phyloP scores from a whole-genome alignment of 2,797 vertebrate species.

The Channallabes apus region DNA sequence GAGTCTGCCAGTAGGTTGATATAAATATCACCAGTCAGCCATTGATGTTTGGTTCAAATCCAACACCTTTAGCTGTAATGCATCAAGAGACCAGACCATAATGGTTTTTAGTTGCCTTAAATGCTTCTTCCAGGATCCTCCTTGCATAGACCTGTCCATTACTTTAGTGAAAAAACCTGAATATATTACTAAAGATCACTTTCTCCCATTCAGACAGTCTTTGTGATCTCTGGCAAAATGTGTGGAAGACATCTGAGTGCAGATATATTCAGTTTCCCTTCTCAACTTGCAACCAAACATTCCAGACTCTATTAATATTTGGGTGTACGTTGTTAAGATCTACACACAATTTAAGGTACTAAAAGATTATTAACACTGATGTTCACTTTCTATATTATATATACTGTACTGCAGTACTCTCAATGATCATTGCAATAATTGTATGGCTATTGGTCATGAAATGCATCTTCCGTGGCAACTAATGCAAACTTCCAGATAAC shows the following conservation, averaged over 20 bases:
- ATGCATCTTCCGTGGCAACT: neutral
- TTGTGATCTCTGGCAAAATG: conserved; percentile 9
- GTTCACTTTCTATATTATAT: neutral
- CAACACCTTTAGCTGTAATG: neutral
- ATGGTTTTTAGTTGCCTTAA: neutral
- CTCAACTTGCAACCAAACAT: neutral
- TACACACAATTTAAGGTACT: neutral
- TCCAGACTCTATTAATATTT: neutral
- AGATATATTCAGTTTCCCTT: neutral
- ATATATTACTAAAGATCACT: neutral
- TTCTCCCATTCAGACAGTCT: neutral
- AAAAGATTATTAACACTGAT: neutral
- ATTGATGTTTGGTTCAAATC: neutral
- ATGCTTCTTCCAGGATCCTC: neutral
- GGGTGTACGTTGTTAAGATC: neutral
- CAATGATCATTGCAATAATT: neutral
- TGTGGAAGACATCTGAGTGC: neutral
- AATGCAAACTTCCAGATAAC: neutral
- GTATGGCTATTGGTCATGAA: neutral
- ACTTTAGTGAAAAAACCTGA: neutral
- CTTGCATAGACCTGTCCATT: neutral
- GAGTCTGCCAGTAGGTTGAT: neutral
- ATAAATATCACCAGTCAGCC: neutral
- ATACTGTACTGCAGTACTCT: neutral
- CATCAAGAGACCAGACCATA: neutral